Evolutionary conservation across 2,797 vertebrate genomes (phyloP).

Genomic region (Trematomus bernacchii): DNA sequence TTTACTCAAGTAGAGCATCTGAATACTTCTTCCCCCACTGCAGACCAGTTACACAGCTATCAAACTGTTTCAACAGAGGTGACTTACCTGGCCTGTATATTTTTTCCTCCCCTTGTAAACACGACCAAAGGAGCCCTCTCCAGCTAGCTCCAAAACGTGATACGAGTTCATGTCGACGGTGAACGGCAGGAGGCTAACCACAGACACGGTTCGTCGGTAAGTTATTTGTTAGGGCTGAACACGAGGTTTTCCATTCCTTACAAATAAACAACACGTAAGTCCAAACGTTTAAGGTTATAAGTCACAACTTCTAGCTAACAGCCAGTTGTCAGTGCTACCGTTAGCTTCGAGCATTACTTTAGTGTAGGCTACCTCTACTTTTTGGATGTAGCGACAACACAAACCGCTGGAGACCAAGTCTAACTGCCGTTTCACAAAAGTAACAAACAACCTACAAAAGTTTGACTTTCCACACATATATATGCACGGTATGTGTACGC

Average conservation of each 20-base stretch:
- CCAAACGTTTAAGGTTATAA: background rate
- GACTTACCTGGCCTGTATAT: conserved; percentile 90
- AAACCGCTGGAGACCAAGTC: conserved; percentile 27
- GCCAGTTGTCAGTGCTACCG: fast-evolving
- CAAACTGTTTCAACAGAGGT: background rate
- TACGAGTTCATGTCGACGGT: conserved; percentile 88
- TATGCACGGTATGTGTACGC: fast-evolving
- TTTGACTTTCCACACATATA: fast-evolving
- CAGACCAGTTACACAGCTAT: background rate
- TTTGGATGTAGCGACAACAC: conserved; percentile 30
- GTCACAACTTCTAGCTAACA: background rate
- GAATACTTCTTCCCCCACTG: too few relatives aligned
- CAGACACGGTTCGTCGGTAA: background rate
- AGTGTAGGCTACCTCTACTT: background rate
- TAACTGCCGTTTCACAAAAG: conserved; percentile 57
- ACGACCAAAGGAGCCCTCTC: conserved; percentile 95
- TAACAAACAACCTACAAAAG: background rate
- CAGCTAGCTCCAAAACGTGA: conserved; percentile 92
- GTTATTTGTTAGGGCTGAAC: too few relatives aligned
- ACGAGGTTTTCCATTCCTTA: background rate
- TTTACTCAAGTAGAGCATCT: too few relatives aligned
- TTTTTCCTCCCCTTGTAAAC: conserved; percentile 94
- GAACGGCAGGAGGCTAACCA: background rate
- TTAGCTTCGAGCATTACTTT: background rate
- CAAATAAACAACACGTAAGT: background rate